phyloP scores from a whole-genome alignment of 1,140 invertebrate species.

The Nephila pilipes region DNA sequence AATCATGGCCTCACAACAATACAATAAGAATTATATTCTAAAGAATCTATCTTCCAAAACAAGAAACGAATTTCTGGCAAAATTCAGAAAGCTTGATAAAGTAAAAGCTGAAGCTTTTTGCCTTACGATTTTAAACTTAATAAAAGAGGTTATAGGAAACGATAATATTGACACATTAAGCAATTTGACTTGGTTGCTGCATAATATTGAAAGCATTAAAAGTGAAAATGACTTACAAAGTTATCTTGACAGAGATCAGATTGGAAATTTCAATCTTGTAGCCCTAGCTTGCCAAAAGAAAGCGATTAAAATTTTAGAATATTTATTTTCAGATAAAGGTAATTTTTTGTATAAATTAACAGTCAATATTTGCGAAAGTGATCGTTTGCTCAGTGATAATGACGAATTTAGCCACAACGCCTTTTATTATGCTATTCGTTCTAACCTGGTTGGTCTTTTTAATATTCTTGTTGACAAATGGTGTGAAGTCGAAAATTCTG shows the following conservation, averaged over 20 bases:
- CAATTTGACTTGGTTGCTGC: too few species aligned
- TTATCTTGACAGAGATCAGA: too few species aligned
- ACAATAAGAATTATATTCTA: too few species aligned
- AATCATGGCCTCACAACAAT: too few species aligned
- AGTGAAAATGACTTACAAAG: too few species aligned
- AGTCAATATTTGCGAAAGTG: background rate
- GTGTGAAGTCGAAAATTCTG: conserved; percentile 20
- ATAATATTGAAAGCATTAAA: too few species aligned
- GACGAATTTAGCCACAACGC: too few species aligned
- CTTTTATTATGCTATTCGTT: too few species aligned
- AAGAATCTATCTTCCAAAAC: background rate
- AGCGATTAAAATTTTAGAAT: background rate
- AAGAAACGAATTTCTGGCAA: background rate
- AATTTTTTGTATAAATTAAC: background rate
- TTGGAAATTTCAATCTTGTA: too few species aligned
- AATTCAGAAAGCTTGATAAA: background rate
- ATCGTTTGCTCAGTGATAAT: background rate
- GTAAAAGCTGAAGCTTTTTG: background rate
- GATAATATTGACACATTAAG: background rate
- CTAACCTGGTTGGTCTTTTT: too few species aligned
- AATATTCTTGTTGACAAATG: too few species aligned
- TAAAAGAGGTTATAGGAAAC: background rate
- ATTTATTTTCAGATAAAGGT: background rate
- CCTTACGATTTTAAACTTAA: background rate
- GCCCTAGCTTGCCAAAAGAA: too few species aligned